phyloP scores from a whole-genome alignment of 2,113 vertebrate genomes.

The Cyanoramphus novaezelandiae region DNA sequence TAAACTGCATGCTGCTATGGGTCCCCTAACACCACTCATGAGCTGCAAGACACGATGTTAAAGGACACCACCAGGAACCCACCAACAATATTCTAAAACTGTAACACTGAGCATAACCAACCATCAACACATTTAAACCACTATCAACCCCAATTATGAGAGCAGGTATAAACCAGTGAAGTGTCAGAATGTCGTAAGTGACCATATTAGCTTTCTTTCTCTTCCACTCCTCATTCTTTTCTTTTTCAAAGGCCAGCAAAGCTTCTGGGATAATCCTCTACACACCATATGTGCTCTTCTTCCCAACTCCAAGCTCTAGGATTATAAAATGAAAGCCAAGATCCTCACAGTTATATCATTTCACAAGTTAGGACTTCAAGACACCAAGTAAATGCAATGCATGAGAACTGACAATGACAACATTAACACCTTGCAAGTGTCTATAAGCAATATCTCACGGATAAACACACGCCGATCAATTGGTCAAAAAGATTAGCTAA shows the following conservation, averaged over 20 bases:
- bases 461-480: not conserved
- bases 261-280: not conserved
- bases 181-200: not conserved
- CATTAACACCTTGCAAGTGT: not conserved
- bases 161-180: not conserved
- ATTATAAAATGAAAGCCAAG: not conserved
- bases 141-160: not conserved
- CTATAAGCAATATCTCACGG: not conserved
- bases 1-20: not conserved
- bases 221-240: not conserved
- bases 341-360: not conserved
- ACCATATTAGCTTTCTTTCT: not conserved
- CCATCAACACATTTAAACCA: fast-evolving
- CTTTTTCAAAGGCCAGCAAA: not conserved
- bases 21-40: not conserved
- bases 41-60: not conserved
- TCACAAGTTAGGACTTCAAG: not conserved
- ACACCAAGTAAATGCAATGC: not conserved
- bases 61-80: not conserved
- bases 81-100: not conserved
- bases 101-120: not conserved
- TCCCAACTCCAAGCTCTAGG: not conserved
- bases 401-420: not conserved
- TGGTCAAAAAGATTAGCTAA: not conserved
- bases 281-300: not conserved